These are phyloP conservation scores for Spodoptera exigua DNA, from an alignment of 2,888 invertebrate genomes.

Conservation along the genomic window DNA sequence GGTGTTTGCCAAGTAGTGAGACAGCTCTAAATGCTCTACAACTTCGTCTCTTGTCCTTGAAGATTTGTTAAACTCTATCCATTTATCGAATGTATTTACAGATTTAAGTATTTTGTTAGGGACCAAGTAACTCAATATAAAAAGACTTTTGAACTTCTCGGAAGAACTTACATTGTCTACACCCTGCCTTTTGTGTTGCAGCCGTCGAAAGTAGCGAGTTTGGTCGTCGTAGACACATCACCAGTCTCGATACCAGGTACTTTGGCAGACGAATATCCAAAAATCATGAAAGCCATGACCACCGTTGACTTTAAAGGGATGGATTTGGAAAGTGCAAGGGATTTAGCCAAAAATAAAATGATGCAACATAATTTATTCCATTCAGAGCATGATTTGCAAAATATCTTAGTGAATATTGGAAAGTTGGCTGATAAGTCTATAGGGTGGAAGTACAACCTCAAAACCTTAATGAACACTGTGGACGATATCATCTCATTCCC, in stretches of 20 bases:
- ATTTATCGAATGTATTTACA: no score
- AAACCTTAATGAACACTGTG: constrained; percentile 64
- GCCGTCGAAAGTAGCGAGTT: constrained; percentile 88
- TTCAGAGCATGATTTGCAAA: constrained; percentile 58
- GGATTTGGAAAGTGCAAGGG: constrained; percentile 90
- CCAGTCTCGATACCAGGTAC: constrained; percentile 89
- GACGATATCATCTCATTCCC: constrained; percentile 71
- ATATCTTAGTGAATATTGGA: constrained; percentile 74
- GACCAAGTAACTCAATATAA: no score
- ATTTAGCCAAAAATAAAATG: constrained; percentile 69
- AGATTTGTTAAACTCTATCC: no score
- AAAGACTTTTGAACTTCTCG: no score
- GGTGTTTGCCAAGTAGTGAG: no score
- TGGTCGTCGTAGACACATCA: constrained; percentile 92
- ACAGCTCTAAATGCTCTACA: not conserved
- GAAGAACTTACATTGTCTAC: no score
- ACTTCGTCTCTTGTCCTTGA: no score
- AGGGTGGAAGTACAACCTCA: constrained; percentile 75
- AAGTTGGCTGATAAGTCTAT: constrained; percentile 58
- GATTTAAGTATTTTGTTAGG: no score
- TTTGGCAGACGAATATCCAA: constrained; percentile 87
- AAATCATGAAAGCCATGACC: constrained; percentile 87
- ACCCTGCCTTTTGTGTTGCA: constrained; percentile 59
- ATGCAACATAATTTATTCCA: constrained; percentile 60
- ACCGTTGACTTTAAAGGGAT: constrained; percentile 86